phyloP scores from a whole-genome alignment of 2,888 invertebrate species.

The Andrena marginata region DNA sequence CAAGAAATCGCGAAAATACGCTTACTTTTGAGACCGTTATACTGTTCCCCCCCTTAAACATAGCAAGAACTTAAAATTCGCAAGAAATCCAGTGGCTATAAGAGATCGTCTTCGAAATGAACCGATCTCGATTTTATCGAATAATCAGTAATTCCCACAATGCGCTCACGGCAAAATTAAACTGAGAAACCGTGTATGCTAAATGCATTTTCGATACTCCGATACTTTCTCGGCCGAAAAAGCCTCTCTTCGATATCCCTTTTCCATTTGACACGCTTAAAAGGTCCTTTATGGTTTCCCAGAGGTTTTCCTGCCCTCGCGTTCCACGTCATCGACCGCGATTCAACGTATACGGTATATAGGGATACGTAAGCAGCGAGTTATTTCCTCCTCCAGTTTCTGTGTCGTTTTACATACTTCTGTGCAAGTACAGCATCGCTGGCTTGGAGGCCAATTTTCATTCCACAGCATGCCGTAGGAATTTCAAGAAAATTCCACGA shows the following conservation, averaged over 20 bases:
- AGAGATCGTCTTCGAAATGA: background rate
- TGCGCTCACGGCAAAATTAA: background rate
- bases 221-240: background rate
- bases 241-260: conserved; percentile 8
- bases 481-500: background rate
- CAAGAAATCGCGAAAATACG: too few species aligned
- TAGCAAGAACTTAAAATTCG: too few species aligned
- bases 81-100: too few species aligned
- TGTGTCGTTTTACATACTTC: background rate
- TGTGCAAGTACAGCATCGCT: background rate
- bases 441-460: background rate
- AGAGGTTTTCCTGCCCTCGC: conserved; percentile 12
- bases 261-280: conserved; percentile 27
- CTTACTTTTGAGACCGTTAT: too few species aligned
- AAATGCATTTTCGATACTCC: background rate
- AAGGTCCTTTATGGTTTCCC: conserved; percentile 33
- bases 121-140: background rate
- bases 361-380: background rate
- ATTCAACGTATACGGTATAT: background rate
- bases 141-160: background rate
- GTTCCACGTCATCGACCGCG: conserved; percentile 31
- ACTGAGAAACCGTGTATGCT: background rate
- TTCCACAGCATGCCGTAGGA: background rate
- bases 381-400: conserved; percentile 23
- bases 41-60: too few species aligned